phyloP scores from a whole-genome alignment of 2,113 vertebrate genomes.

The Protobothrops mucrosquamatus region DNA sequence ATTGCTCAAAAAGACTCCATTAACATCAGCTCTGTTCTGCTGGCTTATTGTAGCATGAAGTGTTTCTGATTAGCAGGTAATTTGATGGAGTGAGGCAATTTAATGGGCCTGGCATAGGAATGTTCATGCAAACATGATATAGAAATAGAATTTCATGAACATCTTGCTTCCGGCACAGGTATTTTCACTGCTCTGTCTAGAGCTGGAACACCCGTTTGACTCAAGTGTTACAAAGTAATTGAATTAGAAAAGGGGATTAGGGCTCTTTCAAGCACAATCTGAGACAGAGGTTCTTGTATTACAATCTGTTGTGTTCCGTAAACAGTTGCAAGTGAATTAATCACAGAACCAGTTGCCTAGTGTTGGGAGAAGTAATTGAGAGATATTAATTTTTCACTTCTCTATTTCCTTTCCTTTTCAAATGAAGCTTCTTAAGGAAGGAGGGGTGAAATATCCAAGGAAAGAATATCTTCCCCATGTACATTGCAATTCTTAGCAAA shows the following conservation, averaged over 20 bases:
- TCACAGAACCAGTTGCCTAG: slow-evolving; percentile 6
- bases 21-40: background rate
- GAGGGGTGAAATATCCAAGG: background rate
- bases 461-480: too few species aligned
- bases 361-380: slow-evolving; percentile 28
- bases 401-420: background rate
- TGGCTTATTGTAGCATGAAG: slow-evolving; percentile 4
- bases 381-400: background rate
- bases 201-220: background rate
- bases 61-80: background rate
- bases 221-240: background rate
- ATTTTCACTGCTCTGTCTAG: accelerated
- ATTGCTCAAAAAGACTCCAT: accelerated
- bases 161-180: background rate
- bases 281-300: background rate
- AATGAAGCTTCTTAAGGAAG: background rate
- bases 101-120: background rate
- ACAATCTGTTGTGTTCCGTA: background rate
- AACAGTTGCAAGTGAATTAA: background rate
- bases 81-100: slow-evolving; percentile 4
- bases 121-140: background rate
- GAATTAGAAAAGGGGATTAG: background rate
- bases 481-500: background rate
- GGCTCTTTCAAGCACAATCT: slow-evolving; percentile 7
- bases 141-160: background rate